phyloP scores from a whole-genome alignment of 2,888 invertebrate species.

The Pheosia tremula region DNA sequence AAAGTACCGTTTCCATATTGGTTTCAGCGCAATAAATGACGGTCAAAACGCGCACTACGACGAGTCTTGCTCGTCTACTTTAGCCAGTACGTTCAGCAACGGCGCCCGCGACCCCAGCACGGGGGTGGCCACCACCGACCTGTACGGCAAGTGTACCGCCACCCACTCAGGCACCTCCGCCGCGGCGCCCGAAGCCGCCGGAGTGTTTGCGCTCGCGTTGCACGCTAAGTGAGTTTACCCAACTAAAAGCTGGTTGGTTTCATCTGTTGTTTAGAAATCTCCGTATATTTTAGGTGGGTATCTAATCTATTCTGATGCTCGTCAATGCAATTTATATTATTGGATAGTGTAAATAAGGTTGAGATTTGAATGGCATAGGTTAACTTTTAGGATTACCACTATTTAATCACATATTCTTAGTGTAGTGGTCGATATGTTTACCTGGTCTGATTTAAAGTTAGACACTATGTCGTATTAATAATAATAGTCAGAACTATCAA shows the following conservation, averaged over 20 bases:
- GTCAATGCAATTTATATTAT: no score
- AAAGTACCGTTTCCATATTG: no score
- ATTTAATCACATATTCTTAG: no score
- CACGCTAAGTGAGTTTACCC: conserved; percentile 97
- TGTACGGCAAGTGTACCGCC: conserved; percentile 99
- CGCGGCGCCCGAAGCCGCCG: conserved; percentile 99
- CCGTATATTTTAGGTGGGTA: not conserved
- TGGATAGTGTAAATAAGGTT: no score
- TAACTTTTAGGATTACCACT: no score
- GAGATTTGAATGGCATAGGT: no score
- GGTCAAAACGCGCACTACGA: conserved; percentile 99
- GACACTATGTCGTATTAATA: no score
- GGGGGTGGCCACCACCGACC: conserved; percentile 98
- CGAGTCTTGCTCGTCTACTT: conserved; percentile 99
- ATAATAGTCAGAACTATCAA: no score
- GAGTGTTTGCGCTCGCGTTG: conserved; percentile 98
- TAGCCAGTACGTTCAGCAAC: conserved; percentile 99
- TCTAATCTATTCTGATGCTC: no score
- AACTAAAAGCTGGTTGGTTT: not conserved
- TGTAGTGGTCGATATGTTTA: no score
- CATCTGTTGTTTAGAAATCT: not conserved
- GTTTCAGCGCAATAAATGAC: conserved; percentile 96
- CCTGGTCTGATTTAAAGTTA: no score
- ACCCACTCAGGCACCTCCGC: conserved; percentile 99
- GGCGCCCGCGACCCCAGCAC: conserved; percentile 99